phyloP scores from a whole-genome alignment of 2,797 vertebrate species.

The Cyprinodon diabolis region DNA sequence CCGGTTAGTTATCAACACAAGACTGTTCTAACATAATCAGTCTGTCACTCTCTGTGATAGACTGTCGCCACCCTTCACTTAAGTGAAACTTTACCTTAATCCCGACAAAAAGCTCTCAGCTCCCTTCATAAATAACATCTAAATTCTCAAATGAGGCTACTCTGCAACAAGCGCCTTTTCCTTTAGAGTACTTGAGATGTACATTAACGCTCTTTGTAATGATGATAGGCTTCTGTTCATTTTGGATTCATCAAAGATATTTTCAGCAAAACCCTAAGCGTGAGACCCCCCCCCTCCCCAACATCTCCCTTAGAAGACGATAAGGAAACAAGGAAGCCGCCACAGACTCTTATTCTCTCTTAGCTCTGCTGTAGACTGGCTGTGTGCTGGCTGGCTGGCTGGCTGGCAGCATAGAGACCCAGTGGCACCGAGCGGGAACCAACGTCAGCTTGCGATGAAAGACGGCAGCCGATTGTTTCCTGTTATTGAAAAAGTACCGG shows the following conservation, averaged over 20 bases:
- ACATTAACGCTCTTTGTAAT: slow-evolving; percentile 24
- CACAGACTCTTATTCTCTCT: slow-evolving; percentile 41
- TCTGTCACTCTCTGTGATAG: slow-evolving; percentile 24
- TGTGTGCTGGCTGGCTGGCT: slow-evolving; percentile 56
- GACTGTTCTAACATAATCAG: slow-evolving; percentile 2
- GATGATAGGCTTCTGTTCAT: slow-evolving; percentile 37
- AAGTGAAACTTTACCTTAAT: slow-evolving; percentile 17
- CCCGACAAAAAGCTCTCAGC: slow-evolving; percentile 17
- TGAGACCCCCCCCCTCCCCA: slow-evolving; percentile 62
- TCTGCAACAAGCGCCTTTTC: slow-evolving; percentile 24
- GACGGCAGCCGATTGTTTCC: slow-evolving; percentile 80
- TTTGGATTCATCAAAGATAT: slow-evolving; percentile 44
- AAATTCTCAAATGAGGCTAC: slow-evolving; percentile 24
- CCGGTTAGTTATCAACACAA: slow-evolving; percentile 3
- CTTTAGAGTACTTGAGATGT: slow-evolving; percentile 11
- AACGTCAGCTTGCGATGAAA: slow-evolving; percentile 73
- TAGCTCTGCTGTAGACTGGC: slow-evolving; percentile 37
- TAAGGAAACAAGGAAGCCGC: slow-evolving; percentile 71
- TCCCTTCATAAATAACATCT: slow-evolving; percentile 20
- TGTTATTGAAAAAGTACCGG: slow-evolving; percentile 80
- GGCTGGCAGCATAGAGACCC: slow-evolving; percentile 76
- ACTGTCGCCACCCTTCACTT: slow-evolving; percentile 9
- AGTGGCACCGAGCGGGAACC: slow-evolving; percentile 74
- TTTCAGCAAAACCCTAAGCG: slow-evolving; percentile 53
- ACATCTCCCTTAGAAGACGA: slow-evolving; percentile 68